Percentiles rank a stretch among this genome's conserved stretches.
Evolutionary conservation across 2,113 vertebrate species (phyloP).

Genomic region (Paradisaea rubra): DNA sequence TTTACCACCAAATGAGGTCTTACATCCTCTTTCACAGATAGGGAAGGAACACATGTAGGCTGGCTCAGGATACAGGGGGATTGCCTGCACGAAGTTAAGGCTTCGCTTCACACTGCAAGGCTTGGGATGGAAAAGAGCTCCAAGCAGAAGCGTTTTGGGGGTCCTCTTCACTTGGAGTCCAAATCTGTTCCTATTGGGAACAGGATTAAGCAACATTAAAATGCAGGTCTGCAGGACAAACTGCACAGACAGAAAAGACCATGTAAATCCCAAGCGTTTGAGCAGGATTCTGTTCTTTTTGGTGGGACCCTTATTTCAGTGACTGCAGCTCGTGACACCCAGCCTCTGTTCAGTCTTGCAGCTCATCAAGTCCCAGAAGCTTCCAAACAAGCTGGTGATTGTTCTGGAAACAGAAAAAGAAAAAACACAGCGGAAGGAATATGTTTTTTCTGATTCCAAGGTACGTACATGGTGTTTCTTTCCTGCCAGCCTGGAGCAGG

Average conservation of each 20-base stretch:
- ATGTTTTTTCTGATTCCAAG: slow-evolving; percentile 92
- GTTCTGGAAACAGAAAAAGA: slow-evolving; percentile 91
- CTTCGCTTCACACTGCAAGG: neutral
- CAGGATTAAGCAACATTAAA: neutral
- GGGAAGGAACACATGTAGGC: neutral
- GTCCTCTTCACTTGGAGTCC: neutral
- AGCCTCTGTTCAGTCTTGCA: slow-evolving; percentile 80
- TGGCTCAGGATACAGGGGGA: neutral
- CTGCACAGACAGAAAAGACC: neutral
- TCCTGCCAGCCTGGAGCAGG: neutral
- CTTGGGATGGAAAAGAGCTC: neutral
- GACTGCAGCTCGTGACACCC: neutral
- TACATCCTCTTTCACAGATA: neutral
- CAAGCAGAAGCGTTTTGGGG: neutral
- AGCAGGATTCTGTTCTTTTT: neutral
- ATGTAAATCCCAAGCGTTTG: neutral
- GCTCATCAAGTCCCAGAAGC: slow-evolving; percentile 94
- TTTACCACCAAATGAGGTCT: neutral
- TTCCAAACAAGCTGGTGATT: slow-evolving; percentile 87
- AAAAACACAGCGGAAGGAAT: slow-evolving; percentile 88
- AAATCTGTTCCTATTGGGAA: neutral
- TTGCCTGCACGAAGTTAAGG: neutral
- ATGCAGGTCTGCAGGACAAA: neutral
- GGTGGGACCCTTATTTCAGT: neutral
- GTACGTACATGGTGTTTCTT: slow-evolving; percentile 51